phyloP scores from a whole-genome alignment of 2,888 invertebrate genomes.

The Lepidonotus clava region DNA sequence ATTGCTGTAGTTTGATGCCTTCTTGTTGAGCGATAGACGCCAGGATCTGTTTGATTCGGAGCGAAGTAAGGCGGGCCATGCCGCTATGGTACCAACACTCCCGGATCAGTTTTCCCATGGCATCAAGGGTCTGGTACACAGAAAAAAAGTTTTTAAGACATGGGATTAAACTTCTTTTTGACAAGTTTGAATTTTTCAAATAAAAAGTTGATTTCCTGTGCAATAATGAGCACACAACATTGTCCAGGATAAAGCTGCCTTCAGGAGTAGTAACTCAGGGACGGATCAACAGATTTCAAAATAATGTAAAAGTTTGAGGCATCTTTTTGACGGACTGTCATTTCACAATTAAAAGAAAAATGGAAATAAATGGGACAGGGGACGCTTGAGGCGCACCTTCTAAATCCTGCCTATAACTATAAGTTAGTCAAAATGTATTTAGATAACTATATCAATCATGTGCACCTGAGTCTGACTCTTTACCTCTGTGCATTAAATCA shows the following conservation, averaged over 20 bases:
- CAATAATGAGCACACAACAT: too few species aligned
- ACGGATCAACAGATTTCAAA: neutral
- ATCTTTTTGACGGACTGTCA: too few species aligned
- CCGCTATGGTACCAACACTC: constrained; percentile 99
- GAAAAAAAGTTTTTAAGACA: neutral
- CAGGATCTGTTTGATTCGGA: constrained; percentile 98
- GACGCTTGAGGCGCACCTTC: too few species aligned
- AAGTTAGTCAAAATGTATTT: too few species aligned
- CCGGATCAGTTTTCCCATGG: constrained; percentile 87
- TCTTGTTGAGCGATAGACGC: constrained; percentile 86
- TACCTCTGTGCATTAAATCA: too few species aligned
- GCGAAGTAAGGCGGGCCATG: constrained; percentile 94
- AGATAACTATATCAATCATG: too few species aligned
- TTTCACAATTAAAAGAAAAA: too few species aligned
- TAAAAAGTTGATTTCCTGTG: neutral
- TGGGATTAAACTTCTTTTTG: neutral
- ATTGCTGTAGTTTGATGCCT: constrained; percentile 79
- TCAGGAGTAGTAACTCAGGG: too few species aligned
- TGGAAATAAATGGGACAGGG: too few species aligned
- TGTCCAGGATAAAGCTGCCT: too few species aligned
- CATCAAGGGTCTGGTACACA: constrained; percentile 83
- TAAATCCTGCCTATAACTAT: too few species aligned
- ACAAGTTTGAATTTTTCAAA: neutral
- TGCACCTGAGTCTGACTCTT: too few species aligned
- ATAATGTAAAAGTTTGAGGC: neutral